Evolutionary conservation across 2,888 invertebrate species (phyloP).

Genomic region (Heliconius hortense): DNA sequence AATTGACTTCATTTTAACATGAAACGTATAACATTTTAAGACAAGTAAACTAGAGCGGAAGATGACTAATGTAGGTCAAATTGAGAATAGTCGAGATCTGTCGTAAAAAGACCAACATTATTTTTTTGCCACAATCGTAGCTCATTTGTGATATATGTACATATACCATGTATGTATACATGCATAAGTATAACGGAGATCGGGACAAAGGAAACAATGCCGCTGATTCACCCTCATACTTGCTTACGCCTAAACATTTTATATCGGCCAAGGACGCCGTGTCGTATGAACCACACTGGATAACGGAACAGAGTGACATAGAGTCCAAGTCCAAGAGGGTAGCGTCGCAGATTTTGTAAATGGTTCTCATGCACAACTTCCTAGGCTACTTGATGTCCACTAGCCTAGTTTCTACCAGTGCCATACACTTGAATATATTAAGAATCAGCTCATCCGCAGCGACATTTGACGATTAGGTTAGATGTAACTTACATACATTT

Average conservation of each 20-base stretch:
- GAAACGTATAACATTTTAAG: constrained; percentile 25
- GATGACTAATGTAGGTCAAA: constrained; percentile 37
- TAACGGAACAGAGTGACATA: constrained; percentile 36
- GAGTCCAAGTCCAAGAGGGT: constrained; percentile 15
- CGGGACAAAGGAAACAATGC: constrained; percentile 63
- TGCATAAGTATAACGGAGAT: constrained; percentile 38
- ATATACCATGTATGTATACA: neutral
- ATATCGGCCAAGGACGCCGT: constrained; percentile 67
- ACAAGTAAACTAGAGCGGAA: constrained; percentile 37
- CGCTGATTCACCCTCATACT: constrained; percentile 60
- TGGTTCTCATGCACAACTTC: constrained; percentile 35
- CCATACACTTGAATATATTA: constrained; percentile 29
- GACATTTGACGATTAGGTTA: neutral
- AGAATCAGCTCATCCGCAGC: constrained; percentile 21
- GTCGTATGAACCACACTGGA: constrained; percentile 25
- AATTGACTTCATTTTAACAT: neutral
- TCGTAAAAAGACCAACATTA: constrained; percentile 36
- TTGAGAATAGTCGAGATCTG: constrained; percentile 37
- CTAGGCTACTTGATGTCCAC: constrained; percentile 39
- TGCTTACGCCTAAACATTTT: constrained; percentile 66
- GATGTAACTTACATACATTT: neutral
- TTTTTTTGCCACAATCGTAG: constrained; percentile 40
- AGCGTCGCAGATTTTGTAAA: constrained; percentile 35
- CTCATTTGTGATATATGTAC: constrained; percentile 43
- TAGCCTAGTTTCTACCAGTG: constrained; percentile 34